phyloP scores from a whole-genome alignment of 2,113 vertebrate genomes.

The Cygnus buccinator region DNA sequence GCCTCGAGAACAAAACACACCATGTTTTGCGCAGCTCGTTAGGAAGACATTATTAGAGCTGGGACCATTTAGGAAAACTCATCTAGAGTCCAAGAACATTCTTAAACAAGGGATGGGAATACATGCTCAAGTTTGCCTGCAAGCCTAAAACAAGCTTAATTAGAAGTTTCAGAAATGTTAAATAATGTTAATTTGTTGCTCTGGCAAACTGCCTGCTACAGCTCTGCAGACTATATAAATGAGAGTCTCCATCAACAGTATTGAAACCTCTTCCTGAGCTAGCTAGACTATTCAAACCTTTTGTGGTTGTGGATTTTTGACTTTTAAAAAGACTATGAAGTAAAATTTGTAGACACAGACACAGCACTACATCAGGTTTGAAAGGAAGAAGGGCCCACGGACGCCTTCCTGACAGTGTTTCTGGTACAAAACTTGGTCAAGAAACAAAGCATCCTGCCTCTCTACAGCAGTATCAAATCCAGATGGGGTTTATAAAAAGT shows the following conservation, averaged over 20 bases:
- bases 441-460: constrained; percentile 60
- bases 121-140: constrained; percentile 31
- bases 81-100: constrained; percentile 48
- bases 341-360: not conserved
- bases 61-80: constrained; percentile 56
- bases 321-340: constrained; percentile 22
- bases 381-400: constrained; percentile 14
- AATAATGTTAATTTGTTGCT: constrained; percentile 59
- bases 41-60: constrained; percentile 59
- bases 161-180: constrained; percentile 69
- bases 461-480: constrained; percentile 57
- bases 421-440: constrained; percentile 28
- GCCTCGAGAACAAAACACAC: constrained; percentile 24
- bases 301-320: not conserved
- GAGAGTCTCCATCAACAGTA: not conserved
- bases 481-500: constrained; percentile 60
- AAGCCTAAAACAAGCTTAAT: constrained; percentile 62
- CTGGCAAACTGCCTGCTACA: constrained; percentile 37
- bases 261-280: not conserved
- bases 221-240: not conserved
- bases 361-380: not conserved
- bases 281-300: not conserved
- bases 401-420: constrained; percentile 38
- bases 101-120: constrained; percentile 21
- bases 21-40: constrained; percentile 50